A percentile compares a stretch with the other conserved stretches of the same genome.
Conservation (phyloP, 37 sponge, comb jelly and placozoan genomes). For the Dysidea cf. avara region DNA sequence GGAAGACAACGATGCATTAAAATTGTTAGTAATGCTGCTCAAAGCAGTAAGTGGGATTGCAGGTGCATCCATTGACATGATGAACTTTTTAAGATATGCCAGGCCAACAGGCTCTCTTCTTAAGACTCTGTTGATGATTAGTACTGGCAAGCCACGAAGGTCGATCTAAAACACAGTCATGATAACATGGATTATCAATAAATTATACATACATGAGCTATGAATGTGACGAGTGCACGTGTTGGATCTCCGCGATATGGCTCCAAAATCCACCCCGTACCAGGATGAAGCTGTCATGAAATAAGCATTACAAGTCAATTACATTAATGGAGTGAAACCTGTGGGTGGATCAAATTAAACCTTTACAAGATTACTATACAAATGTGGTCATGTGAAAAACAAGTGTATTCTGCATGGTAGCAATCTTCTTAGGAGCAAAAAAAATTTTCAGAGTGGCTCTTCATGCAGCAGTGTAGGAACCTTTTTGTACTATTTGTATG, state of each 20-base stretch:
- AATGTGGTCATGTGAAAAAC: too few relatives aligned
- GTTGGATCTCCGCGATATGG: not conserved
- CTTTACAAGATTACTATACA: too few relatives aligned
- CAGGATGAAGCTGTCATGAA: slow-evolving; percentile 3
- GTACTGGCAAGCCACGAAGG: slow-evolving; percentile 16
- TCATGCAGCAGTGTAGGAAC: too few relatives aligned
- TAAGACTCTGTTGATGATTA: slow-evolving; percentile 24
- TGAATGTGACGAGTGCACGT: slow-evolving; percentile 5
- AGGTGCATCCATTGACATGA: not conserved
- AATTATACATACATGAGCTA: slow-evolving; percentile 4
- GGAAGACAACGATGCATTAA: too few relatives aligned
- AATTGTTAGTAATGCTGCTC: too few relatives aligned
- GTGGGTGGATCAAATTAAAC: too few relatives aligned
- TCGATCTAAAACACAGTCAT: slow-evolving; percentile 16
- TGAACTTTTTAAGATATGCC: not conserved
- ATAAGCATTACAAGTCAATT: too few relatives aligned
- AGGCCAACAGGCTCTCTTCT: slow-evolving; percentile 17
- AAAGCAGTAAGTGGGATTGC: not conserved
- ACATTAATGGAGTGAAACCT: too few relatives aligned
- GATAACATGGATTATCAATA: not conserved
- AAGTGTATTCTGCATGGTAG: too few relatives aligned
- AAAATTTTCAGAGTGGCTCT: too few relatives aligned
- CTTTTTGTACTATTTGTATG: too few relatives aligned
- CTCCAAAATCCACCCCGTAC: slow-evolving; percentile 15
- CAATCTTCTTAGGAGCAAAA: too few relatives aligned